Evolutionary conservation across 1,140 invertebrate genomes (phyloP).

Genomic region (Tyrophagus putrescentiae): DNA sequence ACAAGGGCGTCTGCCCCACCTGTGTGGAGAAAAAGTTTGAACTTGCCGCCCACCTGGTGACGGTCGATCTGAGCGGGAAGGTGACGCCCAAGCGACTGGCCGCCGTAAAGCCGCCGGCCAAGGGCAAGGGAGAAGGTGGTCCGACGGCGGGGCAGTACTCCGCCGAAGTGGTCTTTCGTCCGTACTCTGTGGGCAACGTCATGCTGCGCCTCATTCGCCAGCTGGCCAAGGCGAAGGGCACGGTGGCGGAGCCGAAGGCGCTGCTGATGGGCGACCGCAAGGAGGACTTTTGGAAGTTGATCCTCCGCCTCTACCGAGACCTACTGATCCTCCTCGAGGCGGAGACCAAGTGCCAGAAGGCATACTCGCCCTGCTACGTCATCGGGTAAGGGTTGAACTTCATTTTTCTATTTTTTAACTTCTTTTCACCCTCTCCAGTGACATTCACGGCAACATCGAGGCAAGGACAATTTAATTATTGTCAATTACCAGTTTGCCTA

Average conservation of each 20-base stretch:
- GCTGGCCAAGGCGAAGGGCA: conserved; percentile 5
- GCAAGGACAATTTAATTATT: too few species aligned
- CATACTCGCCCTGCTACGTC: not conserved
- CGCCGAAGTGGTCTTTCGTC: conserved; percentile 6
- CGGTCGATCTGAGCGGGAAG: not conserved
- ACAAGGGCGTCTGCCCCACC: conserved; percentile 1
- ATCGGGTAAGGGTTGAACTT: too few species aligned
- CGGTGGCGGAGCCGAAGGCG: not conserved
- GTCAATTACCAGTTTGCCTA: too few species aligned
- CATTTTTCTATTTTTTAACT: too few species aligned
- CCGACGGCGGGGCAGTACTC: conserved; percentile 1
- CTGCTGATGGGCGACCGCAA: not conserved
- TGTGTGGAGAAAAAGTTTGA: conserved; percentile 13
- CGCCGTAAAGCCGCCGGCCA: not conserved
- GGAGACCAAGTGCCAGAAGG: not conserved
- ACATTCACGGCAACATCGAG: conserved; percentile 46
- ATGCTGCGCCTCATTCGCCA: conserved; percentile 3
- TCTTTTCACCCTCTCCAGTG: too few species aligned
- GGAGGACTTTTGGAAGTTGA: not conserved
- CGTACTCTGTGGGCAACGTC: conserved; percentile 11
- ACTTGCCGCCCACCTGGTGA: conserved; percentile 13
- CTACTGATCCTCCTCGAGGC: not conserved
- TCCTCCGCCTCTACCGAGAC: not conserved
- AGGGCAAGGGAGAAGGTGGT: not conserved
- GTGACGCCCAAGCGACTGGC: not conserved